Conservation (phyloP, 2,797 vertebrate genomes). For the Hemitrygon akajei region DNA sequence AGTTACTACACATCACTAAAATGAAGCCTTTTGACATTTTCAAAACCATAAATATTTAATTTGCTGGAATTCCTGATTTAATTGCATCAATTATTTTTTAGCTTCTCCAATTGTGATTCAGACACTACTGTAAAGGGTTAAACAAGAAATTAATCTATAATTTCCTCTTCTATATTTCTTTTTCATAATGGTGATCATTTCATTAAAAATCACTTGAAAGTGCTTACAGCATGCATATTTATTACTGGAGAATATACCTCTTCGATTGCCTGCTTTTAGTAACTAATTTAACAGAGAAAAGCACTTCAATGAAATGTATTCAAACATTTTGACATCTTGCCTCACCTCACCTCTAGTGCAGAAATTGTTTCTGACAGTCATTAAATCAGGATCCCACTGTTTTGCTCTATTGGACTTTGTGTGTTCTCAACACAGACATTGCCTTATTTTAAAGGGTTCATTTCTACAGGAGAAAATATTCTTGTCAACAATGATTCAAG, state of each 20-base stretch:
- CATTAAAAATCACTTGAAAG: conserved; percentile 68
- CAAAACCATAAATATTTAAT: not conserved
- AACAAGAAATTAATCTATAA: conserved; percentile 51
- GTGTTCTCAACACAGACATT: conserved; percentile 68
- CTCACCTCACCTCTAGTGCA: conserved; percentile 97
- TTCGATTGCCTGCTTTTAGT: conserved; percentile 62
- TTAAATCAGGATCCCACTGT: conserved; percentile 74
- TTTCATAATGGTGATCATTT: conserved; percentile 50
- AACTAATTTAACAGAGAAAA: conserved; percentile 69
- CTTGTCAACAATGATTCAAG: conserved; percentile 36
- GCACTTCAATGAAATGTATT: conserved; percentile 91
- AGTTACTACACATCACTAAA: not conserved
- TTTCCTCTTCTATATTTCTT: conserved; percentile 12
- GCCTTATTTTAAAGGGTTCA: conserved; percentile 71
- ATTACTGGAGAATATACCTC: conserved; percentile 71
- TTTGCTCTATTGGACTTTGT: conserved; percentile 62
- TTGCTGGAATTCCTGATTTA: not conserved
- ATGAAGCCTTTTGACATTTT: not conserved
- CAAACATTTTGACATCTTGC: conserved; percentile 99
- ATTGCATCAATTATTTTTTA: not conserved
- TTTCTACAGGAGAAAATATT: conserved; percentile 60
- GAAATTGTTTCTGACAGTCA: conserved; percentile 99
- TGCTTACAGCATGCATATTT: conserved; percentile 64
- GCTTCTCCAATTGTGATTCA: not conserved
- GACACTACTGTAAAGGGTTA: conserved; percentile 59